Base-by-base conservation (phyloP, 1,140 invertebrate genomes). In the Ptiloglossa arizonensis region DNA sequence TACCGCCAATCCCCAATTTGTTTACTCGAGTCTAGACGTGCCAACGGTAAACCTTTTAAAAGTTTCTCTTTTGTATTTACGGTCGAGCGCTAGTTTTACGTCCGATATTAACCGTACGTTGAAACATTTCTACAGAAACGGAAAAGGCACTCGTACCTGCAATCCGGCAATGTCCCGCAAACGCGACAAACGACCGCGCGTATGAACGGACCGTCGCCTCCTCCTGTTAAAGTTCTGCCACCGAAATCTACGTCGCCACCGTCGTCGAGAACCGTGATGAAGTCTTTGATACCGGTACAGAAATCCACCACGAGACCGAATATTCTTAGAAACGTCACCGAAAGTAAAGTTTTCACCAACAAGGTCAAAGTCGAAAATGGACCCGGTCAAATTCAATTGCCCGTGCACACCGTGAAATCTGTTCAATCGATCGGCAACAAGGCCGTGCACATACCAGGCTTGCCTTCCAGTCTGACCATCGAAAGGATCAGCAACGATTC, bases 1-100 rank as follows among this genome's bases (percentile, higher is more conserved):
- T 60, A 94, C 93, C 11, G 93, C 93, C 5, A 94, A 94, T 87
- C 93, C 93, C 11, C 93, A 94, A 52, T 94, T 94, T 82, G 87
- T 94, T 11, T 94, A 94, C 87, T 90, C 92, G 11, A 93, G 85
- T 56, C 90, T 90, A 81, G 90, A 91, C 67, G 66, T 89, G 35
- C 89, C 88, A 29, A 87, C 86, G 70, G 90, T 91, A 86, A 89
- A 27, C 57, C 32, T 9, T 56, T 60, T 9, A 19, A 57, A 17
- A 41, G 8, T 71, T 50, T n/a, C 5, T 5, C 41, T 73, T 32
- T 19, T 22, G 3, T n/a, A 48, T n/a, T 35, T 2, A 15, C 24
- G 46, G 35, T 41, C 44, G 0, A 27, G 8, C 2, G 4, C n/a
- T n/a, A n/a, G n/a, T n/a, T 32, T 9, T 8, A 19, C 6, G 22